A percentile compares a stretch with the other conserved stretches of the same genome.
phyloP scores from a whole-genome alignment of 2,113 vertebrate genomes.

The Gasterosteus nipponicus region DNA sequence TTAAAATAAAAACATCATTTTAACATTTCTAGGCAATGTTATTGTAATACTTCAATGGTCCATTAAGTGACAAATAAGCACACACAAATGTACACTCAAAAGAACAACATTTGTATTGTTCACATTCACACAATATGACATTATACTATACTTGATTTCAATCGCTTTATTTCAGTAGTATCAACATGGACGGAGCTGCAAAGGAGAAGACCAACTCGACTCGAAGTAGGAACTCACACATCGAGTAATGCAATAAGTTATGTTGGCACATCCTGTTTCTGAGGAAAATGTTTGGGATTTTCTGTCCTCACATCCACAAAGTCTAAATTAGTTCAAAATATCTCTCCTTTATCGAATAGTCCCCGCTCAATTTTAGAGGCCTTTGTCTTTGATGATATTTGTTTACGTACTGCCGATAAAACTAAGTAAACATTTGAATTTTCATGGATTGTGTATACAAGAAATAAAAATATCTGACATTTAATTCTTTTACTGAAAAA shows the following conservation, averaged over 20 bases:
- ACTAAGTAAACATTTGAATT: neutral
- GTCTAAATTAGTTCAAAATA: constrained; percentile 15
- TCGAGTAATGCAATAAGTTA: constrained; percentile 5
- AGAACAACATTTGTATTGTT: constrained; percentile 62
- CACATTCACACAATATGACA: constrained; percentile 72
- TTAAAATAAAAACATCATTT: constrained; percentile 52
- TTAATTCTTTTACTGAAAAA: neutral
- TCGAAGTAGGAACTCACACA: constrained; percentile 35
- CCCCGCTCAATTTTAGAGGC: neutral
- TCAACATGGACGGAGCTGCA: constrained; percentile 75
- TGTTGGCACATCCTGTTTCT: constrained; percentile 15
- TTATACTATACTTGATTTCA: constrained; percentile 59
- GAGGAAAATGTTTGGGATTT: neutral
- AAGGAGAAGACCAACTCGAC: constrained; percentile 31
- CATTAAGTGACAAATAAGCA: constrained; percentile 70
- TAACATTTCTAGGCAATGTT: constrained; percentile 61
- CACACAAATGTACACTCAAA: constrained; percentile 75
- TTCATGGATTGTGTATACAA: neutral
- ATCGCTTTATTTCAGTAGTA: constrained; percentile 82
- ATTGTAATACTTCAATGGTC: constrained; percentile 71
- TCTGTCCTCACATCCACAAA: neutral
- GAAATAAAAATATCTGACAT: neutral
- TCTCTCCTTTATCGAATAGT: neutral
- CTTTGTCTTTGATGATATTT: neutral
- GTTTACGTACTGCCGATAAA: constrained; percentile 1